Conservation (phyloP, 2,113 vertebrate species). For the Lophura nycthemera region DNA sequence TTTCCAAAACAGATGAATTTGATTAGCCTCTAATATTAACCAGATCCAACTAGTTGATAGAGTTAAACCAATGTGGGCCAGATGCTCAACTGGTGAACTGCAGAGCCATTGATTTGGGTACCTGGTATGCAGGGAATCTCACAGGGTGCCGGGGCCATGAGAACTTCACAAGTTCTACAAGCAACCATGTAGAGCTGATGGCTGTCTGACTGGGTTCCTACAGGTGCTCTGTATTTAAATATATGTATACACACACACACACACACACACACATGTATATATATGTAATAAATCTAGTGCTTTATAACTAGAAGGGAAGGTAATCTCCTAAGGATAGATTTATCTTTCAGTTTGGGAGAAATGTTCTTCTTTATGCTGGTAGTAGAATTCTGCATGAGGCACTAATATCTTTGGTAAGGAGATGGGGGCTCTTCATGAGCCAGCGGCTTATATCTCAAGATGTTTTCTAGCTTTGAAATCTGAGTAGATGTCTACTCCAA, state of each 20-base stretch:
- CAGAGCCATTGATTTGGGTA: neutral
- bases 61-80: neutral
- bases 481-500: neutral
- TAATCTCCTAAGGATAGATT: neutral
- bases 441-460: neutral
- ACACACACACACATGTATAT: too few relatives aligned
- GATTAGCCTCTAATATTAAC: slow-evolving; percentile 55
- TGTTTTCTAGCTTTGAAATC: neutral
- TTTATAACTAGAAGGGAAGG: neutral
- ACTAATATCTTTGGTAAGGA: neutral
- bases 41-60: slow-evolving; percentile 42
- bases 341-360: neutral
- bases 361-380: neutral
- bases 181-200: neutral
- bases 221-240: neutral
- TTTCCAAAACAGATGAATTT: slow-evolving; percentile 56
- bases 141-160: fast-evolving
- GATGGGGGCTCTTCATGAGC: neutral
- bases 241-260: too few relatives aligned
- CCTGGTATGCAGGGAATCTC: neutral
- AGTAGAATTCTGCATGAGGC: neutral
- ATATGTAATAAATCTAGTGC: neutral
- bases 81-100: neutral
- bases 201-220: neutral
- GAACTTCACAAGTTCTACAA: neutral